Evolutionary conservation across 2,797 vertebrate genomes (phyloP), one percentile per base, ranked within the genome.

Genomic region (Vireo griseus): DNA sequence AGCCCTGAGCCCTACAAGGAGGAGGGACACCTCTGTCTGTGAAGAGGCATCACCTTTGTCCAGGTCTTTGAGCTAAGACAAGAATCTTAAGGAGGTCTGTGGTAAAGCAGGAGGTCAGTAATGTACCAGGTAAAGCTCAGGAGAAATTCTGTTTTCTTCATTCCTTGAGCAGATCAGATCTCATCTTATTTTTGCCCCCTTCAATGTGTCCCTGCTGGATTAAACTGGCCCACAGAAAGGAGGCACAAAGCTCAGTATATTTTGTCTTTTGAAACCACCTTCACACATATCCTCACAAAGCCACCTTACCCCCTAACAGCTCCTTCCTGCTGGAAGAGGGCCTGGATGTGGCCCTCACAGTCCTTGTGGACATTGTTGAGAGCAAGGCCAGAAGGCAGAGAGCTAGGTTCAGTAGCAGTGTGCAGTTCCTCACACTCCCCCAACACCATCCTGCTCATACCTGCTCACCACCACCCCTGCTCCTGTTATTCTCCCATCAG

Each of bases 31-130:
- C 11, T 62, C 61, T 71, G 24, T 12, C 55, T 3, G 2, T 16
- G 13, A 35, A 66, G 39, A 79, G 54, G 48, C 48, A 40, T 33
- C 0, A 0, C 10, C 0, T 0, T n/a, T 15, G 21, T n/a, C 69
- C 18, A 52, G 58, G 33, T 26, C 33, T 78, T 58, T 6, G 11
- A 44, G n/a, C 26, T 40, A 14, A 61, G 39, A 39, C n/a, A 33
- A 58, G 40, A 58, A 6, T 5, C 62, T 48, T 54, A 15, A 18
- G 22, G 28, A 81, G 28, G 9, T 28, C 22, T 42, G 6, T 8
- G 13, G 42, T 57, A 50, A 47, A 68, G 51, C 35, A 74, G 44
- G 21, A 84, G 29, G 16, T 33, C 33, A 6, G 17, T 31, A 55
- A 72, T 68, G 18, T 22, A 10, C 4, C 47, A 28, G 21, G 19